phyloP scores from a whole-genome alignment of 2,797 vertebrate genomes.

The Coreius guichenoti region DNA sequence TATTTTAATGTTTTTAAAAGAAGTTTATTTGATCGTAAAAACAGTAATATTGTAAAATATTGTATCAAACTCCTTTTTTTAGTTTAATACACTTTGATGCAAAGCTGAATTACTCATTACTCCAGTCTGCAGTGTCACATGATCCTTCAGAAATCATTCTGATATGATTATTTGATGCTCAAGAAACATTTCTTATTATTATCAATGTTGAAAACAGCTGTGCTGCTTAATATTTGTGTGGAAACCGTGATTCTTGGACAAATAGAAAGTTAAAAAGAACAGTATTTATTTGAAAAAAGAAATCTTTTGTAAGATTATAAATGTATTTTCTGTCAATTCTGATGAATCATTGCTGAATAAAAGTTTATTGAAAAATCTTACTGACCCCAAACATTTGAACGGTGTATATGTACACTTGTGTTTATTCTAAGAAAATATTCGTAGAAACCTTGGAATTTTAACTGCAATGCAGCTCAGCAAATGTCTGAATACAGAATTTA shows the following conservation, averaged over 20 bases:
- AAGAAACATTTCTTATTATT: neutral
- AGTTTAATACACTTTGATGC: no score
- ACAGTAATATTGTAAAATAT: neutral
- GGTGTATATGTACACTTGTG: neutral
- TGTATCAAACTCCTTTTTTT: neutral
- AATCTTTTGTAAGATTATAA: neutral
- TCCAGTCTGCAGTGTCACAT: neutral
- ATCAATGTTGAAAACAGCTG: neutral
- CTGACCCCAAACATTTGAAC: neutral
- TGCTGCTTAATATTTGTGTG: neutral
- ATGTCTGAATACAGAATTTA: conserved; percentile 6
- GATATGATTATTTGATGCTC: neutral
- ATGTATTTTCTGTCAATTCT: neutral
- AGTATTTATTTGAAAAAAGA: neutral
- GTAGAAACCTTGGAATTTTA: neutral
- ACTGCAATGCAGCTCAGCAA: conserved; percentile 2
- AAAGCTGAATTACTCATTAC: neutral
- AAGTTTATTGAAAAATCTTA: neutral
- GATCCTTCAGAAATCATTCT: neutral
- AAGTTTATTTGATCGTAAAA: neutral
- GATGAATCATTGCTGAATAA: neutral
- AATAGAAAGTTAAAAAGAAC: no score
- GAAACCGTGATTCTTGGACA: neutral
- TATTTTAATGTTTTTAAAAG: neutral
- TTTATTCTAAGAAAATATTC: neutral